Percentiles rank a stretch among this genome's conserved stretches.
These are phyloP conservation scores for Chamaea fasciata DNA, from an alignment of 2,113 vertebrate species.

Conservation along the genomic window DNA sequence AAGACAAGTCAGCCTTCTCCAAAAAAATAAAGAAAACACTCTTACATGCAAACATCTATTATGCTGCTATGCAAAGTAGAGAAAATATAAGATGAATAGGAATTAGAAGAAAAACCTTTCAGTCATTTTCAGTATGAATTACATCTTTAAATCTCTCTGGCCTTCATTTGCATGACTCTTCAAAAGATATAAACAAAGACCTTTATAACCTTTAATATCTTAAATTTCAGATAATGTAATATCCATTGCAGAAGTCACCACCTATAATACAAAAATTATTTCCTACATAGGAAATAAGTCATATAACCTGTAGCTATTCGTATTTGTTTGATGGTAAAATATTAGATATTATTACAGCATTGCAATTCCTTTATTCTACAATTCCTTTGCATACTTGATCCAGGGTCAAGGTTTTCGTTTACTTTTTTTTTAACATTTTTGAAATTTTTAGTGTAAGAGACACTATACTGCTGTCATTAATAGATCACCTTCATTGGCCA, in stretches of 20 bases:
- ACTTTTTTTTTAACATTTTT: background rate
- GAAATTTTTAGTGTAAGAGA: background rate
- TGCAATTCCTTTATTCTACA: background rate
- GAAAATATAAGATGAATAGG: background rate
- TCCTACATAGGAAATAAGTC: background rate
- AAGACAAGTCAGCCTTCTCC: background rate
- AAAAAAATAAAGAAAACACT: background rate
- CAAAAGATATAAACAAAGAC: background rate
- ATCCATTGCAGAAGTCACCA: background rate
- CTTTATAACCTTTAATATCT: background rate
- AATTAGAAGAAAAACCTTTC: background rate
- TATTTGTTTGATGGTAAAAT: background rate
- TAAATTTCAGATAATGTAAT: background rate
- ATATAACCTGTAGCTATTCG: background rate
- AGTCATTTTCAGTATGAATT: background rate
- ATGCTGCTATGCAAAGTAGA: background rate
- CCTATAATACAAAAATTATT: background rate
- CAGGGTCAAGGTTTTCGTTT: background rate
- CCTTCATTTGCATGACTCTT: background rate
- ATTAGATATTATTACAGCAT: background rate
- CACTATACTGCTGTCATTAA: background rate
- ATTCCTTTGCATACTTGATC: background rate
- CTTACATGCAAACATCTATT: background rate
- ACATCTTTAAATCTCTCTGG: background rate
- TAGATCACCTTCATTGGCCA: accelerated